Evolutionary conservation across 2,797 vertebrate genomes (phyloP), one percentile per base, ranked within the genome.

Genomic region (Perodicticus potto): DNA sequence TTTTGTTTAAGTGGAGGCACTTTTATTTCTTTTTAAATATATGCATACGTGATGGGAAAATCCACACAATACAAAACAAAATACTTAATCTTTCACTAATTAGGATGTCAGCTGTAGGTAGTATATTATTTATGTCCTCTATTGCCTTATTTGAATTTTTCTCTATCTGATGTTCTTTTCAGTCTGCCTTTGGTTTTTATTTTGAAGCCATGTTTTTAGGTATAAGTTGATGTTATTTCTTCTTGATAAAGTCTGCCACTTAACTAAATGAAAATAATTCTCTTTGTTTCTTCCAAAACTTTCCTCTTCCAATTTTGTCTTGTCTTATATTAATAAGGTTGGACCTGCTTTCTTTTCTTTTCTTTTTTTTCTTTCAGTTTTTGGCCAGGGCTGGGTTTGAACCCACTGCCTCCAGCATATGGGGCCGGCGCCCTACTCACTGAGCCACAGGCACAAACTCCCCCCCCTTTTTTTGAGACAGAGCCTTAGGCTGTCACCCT

Each of bases 21-120:
- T 53, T 63, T 92, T 45, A 37, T 77, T 86, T 78, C 12, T 77
- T 89, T 55, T 81, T 81, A 70, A 90, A 81, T 34, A 20, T 73
- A 29, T 29, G n/a, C 13, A 16, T 25, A 69, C 20, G 14, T 53
- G 59, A 20, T 83, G n/a, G 22, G 43, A 63, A 88, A 78, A 63
- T 63, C 40, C 57, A 86, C 55, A 40, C 5, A 34, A 40, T 69
- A 76, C 27, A 45, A 78, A 89, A 78, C 10, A 63, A 82, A 82
- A 53, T 14, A 32, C 45, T 53, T 69, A 22, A 40, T 69, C 53
- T 77, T 61, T 92, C 12, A 29, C 77, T 77, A 83, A 72, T 78
- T 34, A 57, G 55, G 84, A 76, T n/a, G 40, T 43, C n/a, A 53
- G 13, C 53, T 92, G 23, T 70, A 77, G 63, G 55, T 78, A 59